Conservation (phyloP, 53 echinoderm and acorn worm species). For the Pentamera pediparva region DNA sequence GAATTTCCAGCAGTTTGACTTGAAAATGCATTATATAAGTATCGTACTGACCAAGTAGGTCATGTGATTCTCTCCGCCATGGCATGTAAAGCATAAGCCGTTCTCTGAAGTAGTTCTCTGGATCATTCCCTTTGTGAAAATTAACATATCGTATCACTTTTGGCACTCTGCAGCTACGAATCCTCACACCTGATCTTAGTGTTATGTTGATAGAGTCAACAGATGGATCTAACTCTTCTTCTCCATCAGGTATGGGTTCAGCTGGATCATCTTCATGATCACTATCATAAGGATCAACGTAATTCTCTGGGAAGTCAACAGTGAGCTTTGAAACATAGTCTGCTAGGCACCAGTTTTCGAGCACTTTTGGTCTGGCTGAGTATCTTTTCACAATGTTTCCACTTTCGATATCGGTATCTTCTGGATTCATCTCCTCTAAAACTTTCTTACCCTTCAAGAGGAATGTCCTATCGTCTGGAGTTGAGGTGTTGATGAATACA, state of each 20-base stretch:
- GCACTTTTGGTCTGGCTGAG: slow-evolving; percentile 24
- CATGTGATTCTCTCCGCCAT: slow-evolving; percentile 1
- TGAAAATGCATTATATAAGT: no score
- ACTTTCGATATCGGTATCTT: slow-evolving; percentile 27
- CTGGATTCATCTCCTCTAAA: slow-evolving; percentile 12
- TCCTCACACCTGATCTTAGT: slow-evolving; percentile 8
- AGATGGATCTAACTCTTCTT: neutral
- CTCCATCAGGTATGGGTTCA: neutral
- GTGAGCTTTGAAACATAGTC: slow-evolving; percentile 34
- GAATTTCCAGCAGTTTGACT: no score
- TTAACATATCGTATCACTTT: slow-evolving; percentile 49
- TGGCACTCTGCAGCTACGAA: neutral
- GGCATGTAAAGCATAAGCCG: slow-evolving; percentile 12
- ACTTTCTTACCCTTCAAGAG: slow-evolving; percentile 5
- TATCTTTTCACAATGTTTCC: slow-evolving; percentile 14
- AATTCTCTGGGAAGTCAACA: slow-evolving; percentile 14
- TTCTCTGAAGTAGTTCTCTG: slow-evolving; percentile 24
- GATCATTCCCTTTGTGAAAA: slow-evolving; percentile 1
- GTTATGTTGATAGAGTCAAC: neutral
- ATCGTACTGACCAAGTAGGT: neutral
- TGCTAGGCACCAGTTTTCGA: slow-evolving; percentile 28
- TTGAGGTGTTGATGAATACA: slow-evolving; percentile 19
- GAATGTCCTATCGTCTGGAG: slow-evolving; percentile 21
- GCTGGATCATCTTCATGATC: slow-evolving; percentile 32
- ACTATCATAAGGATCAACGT: slow-evolving; percentile 28